Base-by-base conservation (phyloP, 2,113 vertebrate genomes). In the Herpailurus yagouaroundi region DNA sequence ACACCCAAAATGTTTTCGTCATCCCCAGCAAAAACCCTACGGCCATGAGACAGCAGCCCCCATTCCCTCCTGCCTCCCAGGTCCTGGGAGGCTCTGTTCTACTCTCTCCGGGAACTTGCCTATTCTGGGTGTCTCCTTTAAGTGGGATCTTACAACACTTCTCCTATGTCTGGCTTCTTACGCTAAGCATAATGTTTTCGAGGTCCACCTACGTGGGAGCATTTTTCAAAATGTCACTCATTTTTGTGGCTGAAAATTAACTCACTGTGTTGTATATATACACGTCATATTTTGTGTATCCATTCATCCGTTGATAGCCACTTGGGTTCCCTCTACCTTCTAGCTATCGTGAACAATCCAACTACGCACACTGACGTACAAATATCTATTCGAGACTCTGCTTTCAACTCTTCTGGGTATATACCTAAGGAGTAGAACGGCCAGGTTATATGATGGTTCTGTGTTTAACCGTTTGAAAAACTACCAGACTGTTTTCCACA, bases 61-160 rank as follows among this genome's bases (percentile, higher is more conserved):
- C 21, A 4, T 27, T 16, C 50, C 38, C 1, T 23, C 69, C 60
- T 21, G 25, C 6, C 25, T 41, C 71, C 33, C 23, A 21, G 25
- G 14, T 19, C 21, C 4, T 7, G 4, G 16, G 5, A 71, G 52
- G 52, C 18, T 57, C 48, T 36, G 18, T 15, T 73, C 52, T 19
- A 36, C n/a, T 4, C 27, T 79, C 38, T 45, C 74, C 64, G 29
- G 66, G 36, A 80, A 19, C 82, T 7, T 41, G 63, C 55, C 88
- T 21, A 1, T 31, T 33, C 41, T 41, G 13, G 4, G 60, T 0
- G 33, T 31, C 1, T 52, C 33, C 66, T 1, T 2, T 66, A 73
- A 73, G 45, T 29, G 73, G 21, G 92, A 25, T 36, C 36, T 64
- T 14, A 74, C 7, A 50, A 7, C 52, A 15, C 48, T 13, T 80